Evolutionary conservation across 2,113 vertebrate genomes (phyloP), one percentile per base, ranked within the genome.

Genomic region (Hippolais icterina): DNA sequence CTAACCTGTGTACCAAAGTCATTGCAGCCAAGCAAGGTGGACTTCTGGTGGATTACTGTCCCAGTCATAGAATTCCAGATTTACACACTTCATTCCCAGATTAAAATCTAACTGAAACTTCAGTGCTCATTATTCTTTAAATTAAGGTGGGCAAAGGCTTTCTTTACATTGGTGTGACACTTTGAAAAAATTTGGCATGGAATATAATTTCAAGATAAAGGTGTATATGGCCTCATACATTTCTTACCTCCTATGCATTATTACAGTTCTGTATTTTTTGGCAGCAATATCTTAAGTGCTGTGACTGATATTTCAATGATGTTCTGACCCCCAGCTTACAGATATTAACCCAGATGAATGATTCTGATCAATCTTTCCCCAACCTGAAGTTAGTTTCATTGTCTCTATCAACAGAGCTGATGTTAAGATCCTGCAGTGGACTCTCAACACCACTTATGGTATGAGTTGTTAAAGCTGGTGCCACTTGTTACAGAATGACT

Each of bases 181-280:
- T 72, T 66, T 0, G 1, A 24, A 31, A 33, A 29, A 2, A 4
- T 18, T 41, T 75, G 37, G 3, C 4, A 1, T 52, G 50, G 17
- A 77, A 69, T 47, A 69, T 54, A 1, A 59, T 21, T 75, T 63
- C 37, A 66, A 46, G 57, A 64, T 39, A 71, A 85, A 44, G 7
- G 4, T 52, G 24, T 21, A 57, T 46, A 57, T 27, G 12, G 5
- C 15, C 24, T 88, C 44, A 44, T 27, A 8, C 5, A 6, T 66
- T 82, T 90, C 70, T 68, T 83, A 35, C 29, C 14, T 75, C 11
- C 35, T n/a, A 10, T 64, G 29, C 15, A 14, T 57, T 18, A 28
- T 28, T 89, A 27, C 3, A 37, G 31, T 49, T 72, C 28, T 56
- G 24, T 46, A 9, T 54, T 71, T 85, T 84, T 79, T 83, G 42